A percentile compares a stretch with the other conserved stretches of the same genome.
Conservation (phyloP, 1,140 invertebrate species). For the Bombus balteatus region DNA sequence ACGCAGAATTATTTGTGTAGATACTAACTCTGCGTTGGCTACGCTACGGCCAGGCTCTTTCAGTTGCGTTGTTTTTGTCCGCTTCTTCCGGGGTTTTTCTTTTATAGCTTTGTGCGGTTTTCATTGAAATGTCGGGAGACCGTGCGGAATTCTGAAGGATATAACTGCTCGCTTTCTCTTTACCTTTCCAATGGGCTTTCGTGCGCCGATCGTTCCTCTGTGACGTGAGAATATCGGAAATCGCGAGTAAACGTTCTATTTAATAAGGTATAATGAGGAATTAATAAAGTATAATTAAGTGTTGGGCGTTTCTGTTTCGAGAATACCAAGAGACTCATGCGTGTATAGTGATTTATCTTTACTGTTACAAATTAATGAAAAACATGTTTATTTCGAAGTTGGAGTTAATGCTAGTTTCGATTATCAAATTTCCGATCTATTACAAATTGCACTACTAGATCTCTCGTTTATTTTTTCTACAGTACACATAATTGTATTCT, state of each 20-base stretch:
- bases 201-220: background rate
- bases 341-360: background rate
- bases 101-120: background rate
- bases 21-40: background rate
- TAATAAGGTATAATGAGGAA: background rate
- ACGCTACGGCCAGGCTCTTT: background rate
- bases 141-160: background rate
- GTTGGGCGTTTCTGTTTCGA: background rate
- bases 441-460: too few relatives aligned
- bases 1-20: background rate
- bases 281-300: background rate
- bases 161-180: background rate
- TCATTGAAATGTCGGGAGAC: background rate
- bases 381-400: background rate
- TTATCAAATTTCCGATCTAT: background rate
- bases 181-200: background rate
- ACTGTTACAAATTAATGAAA: background rate
- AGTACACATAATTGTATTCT: too few relatives aligned
- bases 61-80: background rate
- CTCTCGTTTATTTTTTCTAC: too few relatives aligned
- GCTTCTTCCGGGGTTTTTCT: background rate
- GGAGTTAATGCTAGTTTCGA: background rate
- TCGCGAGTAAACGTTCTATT: background rate
- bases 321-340: background rate
- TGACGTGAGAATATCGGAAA: conserved; percentile 3